Base-by-base conservation (phyloP, 2,888 invertebrate species). In the Oscheius onirici region DNA sequence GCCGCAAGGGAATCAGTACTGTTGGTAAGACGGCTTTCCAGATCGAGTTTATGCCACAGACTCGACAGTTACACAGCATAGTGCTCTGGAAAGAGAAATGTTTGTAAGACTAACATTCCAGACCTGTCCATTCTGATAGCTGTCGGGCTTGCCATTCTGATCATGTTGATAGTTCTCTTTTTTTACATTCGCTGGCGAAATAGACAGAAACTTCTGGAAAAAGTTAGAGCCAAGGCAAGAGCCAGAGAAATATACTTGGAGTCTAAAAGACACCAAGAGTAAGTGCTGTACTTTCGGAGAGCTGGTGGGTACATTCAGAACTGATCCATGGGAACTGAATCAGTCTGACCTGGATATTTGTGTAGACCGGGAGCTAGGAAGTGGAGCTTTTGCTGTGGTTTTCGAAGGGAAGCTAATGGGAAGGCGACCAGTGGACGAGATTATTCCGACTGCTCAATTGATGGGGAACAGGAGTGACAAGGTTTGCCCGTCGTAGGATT, bases 341-440 rank as follows among this genome's bases (percentile, higher is more conserved):
- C 51, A 74, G 11, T 71, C 75, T n/a, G 72, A 80, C 40, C 52
- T 82, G 28, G 49, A 76, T 2, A 69, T 82, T 17, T 70, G 75
- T 57, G 77, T 80, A 52, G 72, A 78, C 22, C 71, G 77, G 51
- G 66, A 78, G 13, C 75, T 83, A 1, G 83, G 83, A n/a, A 76
- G 75, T 34, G 83, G 83, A 22, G 83, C 83, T 10, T 83, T 83
- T 75, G 82, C 83, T 1, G 75, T 78, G 8, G 83, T 83, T 3
- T 83, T 70, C 73, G 77, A 77, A 54, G 82, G 81, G 55, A 75
- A 75, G 17, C 49, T 83, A 10, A 80, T 74, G 44, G 81, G 83
- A 5, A 11, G 49, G 43, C 49, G 28, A 11, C 46, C 41, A 41
- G 26, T 28, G 20, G 34, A 28, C 34, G 61, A 40, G 1, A 11